phyloP scores from a whole-genome alignment of 1,140 invertebrate genomes.

The Gryllus bimaculatus region DNA sequence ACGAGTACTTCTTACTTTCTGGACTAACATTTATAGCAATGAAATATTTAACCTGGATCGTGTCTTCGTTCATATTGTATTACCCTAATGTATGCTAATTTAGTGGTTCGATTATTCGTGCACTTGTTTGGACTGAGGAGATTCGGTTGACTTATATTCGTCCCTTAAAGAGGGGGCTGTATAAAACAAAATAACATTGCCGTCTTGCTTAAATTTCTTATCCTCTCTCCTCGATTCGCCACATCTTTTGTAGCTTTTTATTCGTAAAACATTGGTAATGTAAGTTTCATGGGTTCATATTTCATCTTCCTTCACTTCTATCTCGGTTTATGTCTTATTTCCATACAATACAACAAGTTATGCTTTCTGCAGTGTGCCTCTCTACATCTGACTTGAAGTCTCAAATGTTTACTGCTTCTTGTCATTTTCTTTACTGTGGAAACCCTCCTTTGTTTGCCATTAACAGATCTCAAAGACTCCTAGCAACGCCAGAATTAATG shows the following conservation, averaged over 20 bases:
- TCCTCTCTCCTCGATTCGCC: background rate
- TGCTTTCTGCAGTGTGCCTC: background rate
- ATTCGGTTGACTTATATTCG: too few species aligned
- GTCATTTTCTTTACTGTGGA: background rate
- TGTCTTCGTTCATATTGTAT: too few species aligned
- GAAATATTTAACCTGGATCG: too few species aligned
- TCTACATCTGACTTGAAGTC: background rate
- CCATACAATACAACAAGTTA: background rate
- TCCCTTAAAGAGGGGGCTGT: too few species aligned
- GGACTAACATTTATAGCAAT: too few species aligned
- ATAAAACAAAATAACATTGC: too few species aligned
- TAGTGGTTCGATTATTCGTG: too few species aligned
- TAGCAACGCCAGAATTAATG: too few species aligned
- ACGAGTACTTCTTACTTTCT: too few species aligned
- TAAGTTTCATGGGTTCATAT: background rate
- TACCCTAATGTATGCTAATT: too few species aligned
- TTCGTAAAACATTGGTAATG: background rate
- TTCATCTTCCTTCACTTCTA: background rate
- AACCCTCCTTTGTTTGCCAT: background rate
- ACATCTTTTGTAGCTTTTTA: background rate
- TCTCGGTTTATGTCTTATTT: background rate
- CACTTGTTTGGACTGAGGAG: too few species aligned
- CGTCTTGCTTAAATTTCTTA: background rate
- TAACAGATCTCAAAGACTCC: background rate
- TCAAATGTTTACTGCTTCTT: background rate